phyloP scores from a whole-genome alignment of 1,140 invertebrate species.

The Heliconius nattereri region DNA sequence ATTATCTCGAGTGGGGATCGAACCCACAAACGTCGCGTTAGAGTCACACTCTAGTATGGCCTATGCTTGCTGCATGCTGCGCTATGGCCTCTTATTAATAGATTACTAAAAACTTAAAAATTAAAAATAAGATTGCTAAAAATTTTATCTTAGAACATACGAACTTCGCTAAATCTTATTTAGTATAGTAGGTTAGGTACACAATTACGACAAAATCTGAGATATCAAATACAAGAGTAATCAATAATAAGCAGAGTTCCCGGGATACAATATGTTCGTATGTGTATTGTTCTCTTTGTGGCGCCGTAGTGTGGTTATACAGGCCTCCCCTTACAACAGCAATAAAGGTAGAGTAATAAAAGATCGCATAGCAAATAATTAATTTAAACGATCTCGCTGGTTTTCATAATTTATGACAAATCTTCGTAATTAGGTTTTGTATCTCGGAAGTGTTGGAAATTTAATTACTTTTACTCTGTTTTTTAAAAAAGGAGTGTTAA shows the following conservation, averaged over 20 bases:
- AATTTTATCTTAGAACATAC: not conserved
- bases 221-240: conserved; percentile 16
- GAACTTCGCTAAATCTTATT: not conserved
- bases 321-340: conserved; percentile 30
- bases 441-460: not conserved
- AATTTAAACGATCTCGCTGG: conserved; percentile 12
- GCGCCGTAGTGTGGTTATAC: conserved; percentile 29
- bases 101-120: too few species aligned
- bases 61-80: too few species aligned
- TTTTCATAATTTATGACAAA: conserved; percentile 15
- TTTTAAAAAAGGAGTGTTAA: not conserved
- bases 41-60: too few species aligned
- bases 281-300: conserved; percentile 40
- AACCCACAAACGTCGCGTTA: too few species aligned
- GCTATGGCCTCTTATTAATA: too few species aligned
- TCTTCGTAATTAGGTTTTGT: not conserved
- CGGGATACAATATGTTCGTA: conserved; percentile 30
- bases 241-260: conserved; percentile 37
- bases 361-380: conserved; percentile 30
- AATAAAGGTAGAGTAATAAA: conserved; percentile 36
- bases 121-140: not conserved
- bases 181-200: not conserved
- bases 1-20: too few species aligned
- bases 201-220: not conserved
- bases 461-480: not conserved